A percentile compares a stretch with the other conserved stretches of the same genome.
Evolutionary conservation across 2,113 vertebrate species (phyloP).

Genomic region (Macquaria ambigua): DNA sequence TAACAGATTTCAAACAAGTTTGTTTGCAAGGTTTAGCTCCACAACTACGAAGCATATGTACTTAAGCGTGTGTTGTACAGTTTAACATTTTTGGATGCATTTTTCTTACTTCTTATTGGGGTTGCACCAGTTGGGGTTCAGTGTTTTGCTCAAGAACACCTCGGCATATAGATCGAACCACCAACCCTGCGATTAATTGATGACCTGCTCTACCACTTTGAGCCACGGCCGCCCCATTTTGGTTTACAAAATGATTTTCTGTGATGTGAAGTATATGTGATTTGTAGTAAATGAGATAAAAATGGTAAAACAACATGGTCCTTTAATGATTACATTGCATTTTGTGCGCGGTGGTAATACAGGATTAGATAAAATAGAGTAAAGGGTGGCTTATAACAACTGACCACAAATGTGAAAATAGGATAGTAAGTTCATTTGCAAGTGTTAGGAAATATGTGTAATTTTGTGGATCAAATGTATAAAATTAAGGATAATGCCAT

Average conservation of each 20-base stretch:
- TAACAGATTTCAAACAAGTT: neutral
- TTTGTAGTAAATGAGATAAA: neutral
- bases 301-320: neutral
- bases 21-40: neutral
- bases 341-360: neutral
- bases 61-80: neutral
- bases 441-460: neutral
- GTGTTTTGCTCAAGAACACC: neutral
- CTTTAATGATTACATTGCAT: neutral
- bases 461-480: neutral
- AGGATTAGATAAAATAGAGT: neutral
- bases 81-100: neutral
- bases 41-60: neutral
- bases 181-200: neutral
- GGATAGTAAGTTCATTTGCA: neutral
- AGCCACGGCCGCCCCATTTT: neutral
- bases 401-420: neutral
- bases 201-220: neutral
- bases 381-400: neutral
- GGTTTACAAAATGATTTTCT: neutral
- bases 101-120: neutral
- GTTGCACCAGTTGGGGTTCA: neutral
- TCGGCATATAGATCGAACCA: neutral
- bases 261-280: neutral
- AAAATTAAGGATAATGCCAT: neutral